Base-by-base conservation (phyloP, 2,888 invertebrate genomes). In the Drosophila merina region DNA sequence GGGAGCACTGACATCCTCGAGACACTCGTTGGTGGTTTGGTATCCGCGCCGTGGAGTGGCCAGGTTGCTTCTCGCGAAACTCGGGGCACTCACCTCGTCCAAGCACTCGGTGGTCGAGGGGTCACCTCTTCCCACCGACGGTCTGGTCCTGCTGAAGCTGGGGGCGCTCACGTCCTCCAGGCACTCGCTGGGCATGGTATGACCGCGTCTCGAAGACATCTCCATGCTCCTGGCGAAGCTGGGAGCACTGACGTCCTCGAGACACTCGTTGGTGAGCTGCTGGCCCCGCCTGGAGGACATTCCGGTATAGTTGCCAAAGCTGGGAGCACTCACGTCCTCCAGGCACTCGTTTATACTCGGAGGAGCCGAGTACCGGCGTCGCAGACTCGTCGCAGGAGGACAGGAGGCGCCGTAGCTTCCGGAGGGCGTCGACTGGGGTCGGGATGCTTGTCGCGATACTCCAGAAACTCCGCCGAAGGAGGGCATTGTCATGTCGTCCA, bases 401-500 rank as follows among this genome's bases (percentile, higher is more conserved):
- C 1, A 2, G 5, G 4, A 31, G 14, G 8, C 8, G 1, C 12
- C 6, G 2, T 4, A 4, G 8, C 25, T 10, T 1, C 25, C 44
- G 25, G 44, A 44, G 4, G 44, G 44, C 5, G 20, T 25, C 4
- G 44, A 44, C 0, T 25, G 25, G 0, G 44, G 44, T 3, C 44
- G 25, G 0, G 25, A 8, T 1, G 0, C 9, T 47, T 6, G 5
- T 2, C 36, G 20, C 4, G 42, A 42, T 1, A 10, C 5, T 1
- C 36, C 36, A 2, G 51, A 55, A 0, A 36, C 33, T 3, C 7
- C 12, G 1, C 20, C 42, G 14, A 45, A 59, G 3, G 68, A 72
- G 0, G 73, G 68, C 62, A 66, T 63, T 5, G 76, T 58, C 8
- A 62, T 9, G 20, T 72, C 36, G 0, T 72, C 56, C 0, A 62